phyloP scores from a whole-genome alignment of 2,797 vertebrate genomes.

The Melanotaenia pygmaea region DNA sequence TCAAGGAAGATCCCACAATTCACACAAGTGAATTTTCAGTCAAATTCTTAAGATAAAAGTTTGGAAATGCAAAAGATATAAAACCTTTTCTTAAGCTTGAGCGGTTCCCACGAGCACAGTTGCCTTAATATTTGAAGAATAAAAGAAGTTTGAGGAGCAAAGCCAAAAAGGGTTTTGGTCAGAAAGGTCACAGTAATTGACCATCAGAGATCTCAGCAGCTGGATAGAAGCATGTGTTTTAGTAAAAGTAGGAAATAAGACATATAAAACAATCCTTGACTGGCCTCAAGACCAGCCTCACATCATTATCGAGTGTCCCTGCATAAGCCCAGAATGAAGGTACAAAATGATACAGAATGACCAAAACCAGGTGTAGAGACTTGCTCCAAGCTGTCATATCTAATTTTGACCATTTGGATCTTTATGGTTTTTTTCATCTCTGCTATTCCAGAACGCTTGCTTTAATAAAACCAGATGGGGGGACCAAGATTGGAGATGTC shows the following conservation, averaged over 20 bases:
- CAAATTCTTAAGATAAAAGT: too few species aligned
- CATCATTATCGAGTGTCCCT: too few species aligned
- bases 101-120: background rate
- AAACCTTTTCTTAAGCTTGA: background rate
- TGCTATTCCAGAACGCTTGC: conserved; percentile 88
- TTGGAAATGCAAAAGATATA: background rate
- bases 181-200: background rate
- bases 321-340: background rate
- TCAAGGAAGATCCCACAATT: background rate
- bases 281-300: background rate
- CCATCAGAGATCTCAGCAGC: background rate
- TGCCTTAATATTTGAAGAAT: background rate
- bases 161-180: background rate
- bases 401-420: background rate
- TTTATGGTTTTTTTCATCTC: background rate
- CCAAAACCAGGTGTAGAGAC: conserved; percentile 1
- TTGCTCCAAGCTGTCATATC: conserved; percentile 1
- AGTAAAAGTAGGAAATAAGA: background rate
- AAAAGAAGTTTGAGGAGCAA: background rate
- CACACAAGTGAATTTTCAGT: background rate
- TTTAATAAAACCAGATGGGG: conserved; percentile 91
- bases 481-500: conserved; percentile 88
- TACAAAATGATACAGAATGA: background rate
- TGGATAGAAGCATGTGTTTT: background rate
- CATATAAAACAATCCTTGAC: background rate